Evolutionary conservation across 2,888 invertebrate species (phyloP), one percentile per base, ranked within the genome.

Genomic region (Hydrotaea cyrtoneurina): DNA sequence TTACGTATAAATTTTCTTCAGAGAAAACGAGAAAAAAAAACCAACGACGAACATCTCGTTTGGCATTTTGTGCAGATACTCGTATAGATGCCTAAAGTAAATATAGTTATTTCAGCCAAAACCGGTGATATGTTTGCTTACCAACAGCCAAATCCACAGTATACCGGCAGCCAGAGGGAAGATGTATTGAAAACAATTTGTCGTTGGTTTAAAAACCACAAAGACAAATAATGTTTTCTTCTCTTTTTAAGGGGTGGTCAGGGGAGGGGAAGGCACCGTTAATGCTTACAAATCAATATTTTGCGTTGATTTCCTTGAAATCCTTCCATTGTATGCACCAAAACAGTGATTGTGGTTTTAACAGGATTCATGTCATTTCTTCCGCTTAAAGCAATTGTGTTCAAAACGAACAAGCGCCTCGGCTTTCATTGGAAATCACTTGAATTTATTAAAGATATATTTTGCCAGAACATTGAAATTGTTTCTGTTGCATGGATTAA

Each of bases 1-100:
- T 66, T 43, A 57, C 31, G 57, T 66, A 81, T 81, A 81, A 81
- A 81, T 81, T 77, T 64, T 55, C 53, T 39, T 55, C 15, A 19
- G 26, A n/a, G n/a, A 59, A 80, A 69, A 75, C 55, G 64, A 64
- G n/a, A 31, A 57, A 23, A 21, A 15, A 15, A 59, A 59, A 55
- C 15, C 13, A 50, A 31, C 2, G 3, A 50, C 0, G 50, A 13
- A 53, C 3, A 57, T 57, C 57, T 19, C 36, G 36, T 23, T 23
- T 13, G 57, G 66, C 26, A 23, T 66, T n/a, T n/a, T 39, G 8
- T 55, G 26, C 59, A 7, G 31, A 31, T 31, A 26, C n/a, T n/a
- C n/a, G n/a, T 17, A 53, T 43, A 69, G 57, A 69, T 50, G 76
- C 26, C 76, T 81, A 72, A 71, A 43, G 64, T 55, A 72, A 72